Evolutionary conservation across 2,797 vertebrate species (phyloP), one percentile per base, ranked within the genome.

Genomic region (Psittacula derbiana): DNA sequence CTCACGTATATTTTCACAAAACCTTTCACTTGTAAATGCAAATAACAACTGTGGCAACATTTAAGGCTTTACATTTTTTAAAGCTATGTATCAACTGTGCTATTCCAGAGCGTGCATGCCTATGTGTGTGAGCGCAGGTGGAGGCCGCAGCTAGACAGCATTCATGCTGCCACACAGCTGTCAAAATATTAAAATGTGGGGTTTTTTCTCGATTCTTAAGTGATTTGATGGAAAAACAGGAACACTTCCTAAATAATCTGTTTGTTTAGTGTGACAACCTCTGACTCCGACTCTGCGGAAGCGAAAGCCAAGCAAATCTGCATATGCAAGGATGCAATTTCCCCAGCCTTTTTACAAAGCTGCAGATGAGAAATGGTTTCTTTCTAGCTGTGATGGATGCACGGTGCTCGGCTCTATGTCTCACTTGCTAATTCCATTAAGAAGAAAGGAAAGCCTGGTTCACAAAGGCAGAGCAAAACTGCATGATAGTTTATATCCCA

Each of bases 371-470:
- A 90, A 96, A 90, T 12, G 66, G 60, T 79, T 92, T 81, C 47
- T 85, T 50, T 91, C 80, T 84, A 58, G 61, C 66, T 57, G n/a
- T 60, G 67, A 81, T 47, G 74, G 88, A 38, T 88, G 57, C 3
- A 1, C 0, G 25, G 36, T 72, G 85, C 41, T 86, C 87, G 50
- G 86, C 66, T 85, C 82, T 79, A 30, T 72, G 81, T 85, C 62
- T 95, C 85, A 85, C 78, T 93, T 60, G 64, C 64, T 96, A 95
- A 95, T 90, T 88, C 70, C 86, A 92, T 67, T 73, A 80, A 86
- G 80, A 86, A 90, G 57, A 93, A 92, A 95, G 80, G 41, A 84
- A 84, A 86, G 30, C 23, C 57, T 91, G 61, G 78, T 83, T 87
- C 52, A 92, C 65, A 85, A 79, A 81, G n/a, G 65, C 65, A 71